These are phyloP conservation scores for Lepidochrysops patricia DNA, from an alignment of 2,888 invertebrate genomes.

Conservation along the genomic window DNA sequence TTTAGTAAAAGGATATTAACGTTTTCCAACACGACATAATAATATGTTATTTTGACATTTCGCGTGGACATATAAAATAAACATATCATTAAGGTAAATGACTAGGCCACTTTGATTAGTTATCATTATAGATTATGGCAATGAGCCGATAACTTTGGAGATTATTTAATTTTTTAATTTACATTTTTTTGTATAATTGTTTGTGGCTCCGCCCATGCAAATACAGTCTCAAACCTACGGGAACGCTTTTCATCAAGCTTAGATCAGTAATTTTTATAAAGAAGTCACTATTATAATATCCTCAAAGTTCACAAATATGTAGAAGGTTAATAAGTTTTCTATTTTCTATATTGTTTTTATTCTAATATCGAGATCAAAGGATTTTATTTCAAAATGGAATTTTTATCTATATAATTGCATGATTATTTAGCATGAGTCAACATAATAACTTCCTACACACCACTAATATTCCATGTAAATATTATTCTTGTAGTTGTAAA, in stretches of 20 bases:
- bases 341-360: too few relatives aligned
- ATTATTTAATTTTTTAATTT: not conserved
- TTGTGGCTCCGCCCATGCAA: too few relatives aligned
- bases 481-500: not conserved
- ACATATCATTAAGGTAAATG: not conserved
- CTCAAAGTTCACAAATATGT: not conserved
- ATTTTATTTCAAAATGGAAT: not conserved
- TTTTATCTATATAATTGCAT: not conserved
- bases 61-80: not conserved
- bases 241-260: too few relatives aligned
- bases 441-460: not conserved
- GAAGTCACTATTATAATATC: not conserved
- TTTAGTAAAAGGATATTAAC: not conserved
- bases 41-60: not conserved
- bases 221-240: too few relatives aligned
- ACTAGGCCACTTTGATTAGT: not conserved
- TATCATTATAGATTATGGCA: not conserved
- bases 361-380: too few relatives aligned
- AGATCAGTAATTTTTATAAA: not conserved
- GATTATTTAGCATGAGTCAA: not conserved
- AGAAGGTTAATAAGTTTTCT: too few relatives aligned
- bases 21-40: not conserved
- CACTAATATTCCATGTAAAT: not conserved
- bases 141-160: not conserved
- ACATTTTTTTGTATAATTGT: too few relatives aligned